A percentile compares a stretch with the other conserved stretches of the same genome.
These are phyloP conservation scores for Smittia aterrima DNA, from an alignment of 2,888 invertebrate species.

Conservation along the genomic window DNA sequence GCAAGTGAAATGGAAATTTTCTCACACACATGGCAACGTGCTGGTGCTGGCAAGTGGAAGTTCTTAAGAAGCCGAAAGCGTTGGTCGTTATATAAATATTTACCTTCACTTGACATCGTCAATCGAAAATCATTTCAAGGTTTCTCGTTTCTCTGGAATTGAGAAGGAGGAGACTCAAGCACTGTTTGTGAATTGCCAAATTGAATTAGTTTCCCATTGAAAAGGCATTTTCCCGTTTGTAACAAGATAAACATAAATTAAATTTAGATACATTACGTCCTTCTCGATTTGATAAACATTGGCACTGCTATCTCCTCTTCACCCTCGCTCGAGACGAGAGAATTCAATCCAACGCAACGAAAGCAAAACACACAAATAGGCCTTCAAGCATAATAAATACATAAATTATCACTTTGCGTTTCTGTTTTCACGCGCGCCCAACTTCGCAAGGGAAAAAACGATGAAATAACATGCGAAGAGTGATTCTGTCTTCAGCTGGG, in stretches of 20 bases:
- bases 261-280: conserved; percentile 42
- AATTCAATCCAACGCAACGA: background rate
- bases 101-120: conserved; percentile 11
- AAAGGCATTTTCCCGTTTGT: conserved; percentile 25
- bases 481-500: background rate
- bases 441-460: background rate
- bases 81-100: conserved; percentile 17
- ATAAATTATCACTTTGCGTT: conserved; percentile 42
- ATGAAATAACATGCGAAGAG: background rate
- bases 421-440: conserved; percentile 7
- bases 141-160: conserved; percentile 1
- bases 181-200: conserved; percentile 23
- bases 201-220: conserved; percentile 40
- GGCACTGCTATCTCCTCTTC: background rate
- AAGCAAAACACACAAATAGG: conserved; percentile 20
- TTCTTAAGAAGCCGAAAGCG: background rate
- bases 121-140: conserved; percentile 6
- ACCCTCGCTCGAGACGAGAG: conserved; percentile 18
- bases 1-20: conserved; percentile 9
- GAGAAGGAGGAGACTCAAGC: background rate
- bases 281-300: background rate
- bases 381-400: conserved; percentile 42
- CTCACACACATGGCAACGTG: background rate
- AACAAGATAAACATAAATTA: conserved; percentile 42
- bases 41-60: conserved; percentile 12